These are phyloP conservation scores for Xestia rhomboidea DNA, from an alignment of 2,888 invertebrate genomes.

Conservation along the genomic window DNA sequence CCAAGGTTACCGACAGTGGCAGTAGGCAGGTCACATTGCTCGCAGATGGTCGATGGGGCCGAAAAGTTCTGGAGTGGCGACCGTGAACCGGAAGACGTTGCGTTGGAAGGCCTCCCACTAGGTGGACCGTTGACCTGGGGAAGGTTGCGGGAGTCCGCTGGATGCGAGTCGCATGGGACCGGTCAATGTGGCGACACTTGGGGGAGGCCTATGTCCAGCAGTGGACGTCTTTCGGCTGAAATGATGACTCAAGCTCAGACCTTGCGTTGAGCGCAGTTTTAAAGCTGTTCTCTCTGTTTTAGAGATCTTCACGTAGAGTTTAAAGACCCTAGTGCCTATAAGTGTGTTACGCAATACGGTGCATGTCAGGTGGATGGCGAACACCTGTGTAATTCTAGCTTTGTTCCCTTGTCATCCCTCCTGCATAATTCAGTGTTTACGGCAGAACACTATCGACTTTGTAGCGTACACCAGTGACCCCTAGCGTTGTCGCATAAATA, in stretches of 20 bases:
- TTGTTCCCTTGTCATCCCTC: conserved; percentile 16
- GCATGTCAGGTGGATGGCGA: not conserved
- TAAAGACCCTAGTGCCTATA: not conserved
- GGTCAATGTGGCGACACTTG: no score
- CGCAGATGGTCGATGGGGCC: no score
- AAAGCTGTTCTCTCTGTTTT: not conserved
- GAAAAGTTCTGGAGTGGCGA: no score
- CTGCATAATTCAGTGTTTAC: conserved; percentile 48
- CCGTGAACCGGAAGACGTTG: no score
- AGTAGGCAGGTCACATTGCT: no score
- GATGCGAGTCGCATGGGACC: no score
- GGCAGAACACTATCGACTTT: conserved; percentile 36
- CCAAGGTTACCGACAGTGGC: no score
- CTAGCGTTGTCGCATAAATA: conserved; percentile 27
- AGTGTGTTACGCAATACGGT: not conserved
- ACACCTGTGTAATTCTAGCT: not conserved
- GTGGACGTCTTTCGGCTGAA: no score
- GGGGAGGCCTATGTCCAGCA: no score
- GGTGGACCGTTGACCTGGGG: no score
- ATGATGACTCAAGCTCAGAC: not conserved
- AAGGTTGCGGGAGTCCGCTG: no score
- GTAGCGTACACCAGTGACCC: conserved; percentile 11
- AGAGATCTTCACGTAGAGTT: not conserved
- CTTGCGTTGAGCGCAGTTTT: not conserved
- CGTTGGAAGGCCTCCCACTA: no score